phyloP scores from a whole-genome alignment of 35 echinoderm and acorn worm species.

The Apostichopus japonicus region DNA sequence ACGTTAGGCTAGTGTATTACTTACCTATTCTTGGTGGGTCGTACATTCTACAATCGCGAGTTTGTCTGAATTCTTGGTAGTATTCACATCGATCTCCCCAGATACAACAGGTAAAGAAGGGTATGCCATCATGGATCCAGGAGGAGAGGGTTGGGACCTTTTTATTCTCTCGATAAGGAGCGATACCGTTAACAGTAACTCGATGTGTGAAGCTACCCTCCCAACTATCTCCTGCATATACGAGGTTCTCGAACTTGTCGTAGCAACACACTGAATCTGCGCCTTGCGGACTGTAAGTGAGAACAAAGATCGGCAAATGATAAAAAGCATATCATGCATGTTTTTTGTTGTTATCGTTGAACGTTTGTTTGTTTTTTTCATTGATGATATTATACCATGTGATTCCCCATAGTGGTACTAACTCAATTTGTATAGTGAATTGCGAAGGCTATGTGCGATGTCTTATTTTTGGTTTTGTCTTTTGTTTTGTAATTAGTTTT shows the following conservation, averaged over 20 bases:
- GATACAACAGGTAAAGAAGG: conserved; percentile 85
- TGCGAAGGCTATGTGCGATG: no score
- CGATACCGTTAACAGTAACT: conserved; percentile 57
- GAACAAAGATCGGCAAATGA: neutral
- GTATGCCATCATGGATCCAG: conserved; percentile 70
- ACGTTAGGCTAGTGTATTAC: neutral
- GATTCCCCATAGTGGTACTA: no score
- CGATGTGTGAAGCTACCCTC: conserved; percentile 76
- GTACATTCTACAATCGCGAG: conserved; percentile 80
- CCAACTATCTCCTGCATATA: conserved; percentile 90
- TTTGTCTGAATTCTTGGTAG: conserved; percentile 81
- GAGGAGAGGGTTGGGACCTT: conserved; percentile 74
- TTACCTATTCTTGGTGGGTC: conserved; percentile 66
- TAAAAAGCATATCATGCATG: no score
- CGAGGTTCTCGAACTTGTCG: conserved; percentile 80
- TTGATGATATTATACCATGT: no score
- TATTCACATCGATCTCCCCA: conserved; percentile 89
- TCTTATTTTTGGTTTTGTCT: no score
- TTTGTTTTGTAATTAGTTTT: no score
- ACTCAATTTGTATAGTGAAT: no score
- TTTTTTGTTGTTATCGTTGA: no score
- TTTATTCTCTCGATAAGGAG: conserved; percentile 60
- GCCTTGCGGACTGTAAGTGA: conserved; percentile 65
- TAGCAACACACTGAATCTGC: conserved; percentile 91
- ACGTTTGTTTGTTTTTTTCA: no score